Evolutionary conservation across 2,888 invertebrate genomes (phyloP).

Genomic region (Tetranychus piercei): DNA sequence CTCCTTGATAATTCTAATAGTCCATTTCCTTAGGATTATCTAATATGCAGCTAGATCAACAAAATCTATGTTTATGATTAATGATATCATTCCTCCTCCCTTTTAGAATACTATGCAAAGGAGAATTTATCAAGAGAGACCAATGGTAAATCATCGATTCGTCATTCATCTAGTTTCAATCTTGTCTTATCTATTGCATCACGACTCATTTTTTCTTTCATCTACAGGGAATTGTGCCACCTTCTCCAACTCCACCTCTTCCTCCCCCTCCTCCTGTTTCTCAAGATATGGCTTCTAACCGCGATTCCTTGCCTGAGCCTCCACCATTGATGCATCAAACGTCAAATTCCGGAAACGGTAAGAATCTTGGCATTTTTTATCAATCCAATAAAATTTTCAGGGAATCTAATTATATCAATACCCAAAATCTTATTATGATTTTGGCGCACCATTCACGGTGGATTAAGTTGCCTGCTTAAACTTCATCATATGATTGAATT

Average conservation of each 20-base stretch:
- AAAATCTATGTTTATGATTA: no score
- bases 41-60: no score
- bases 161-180: not conserved
- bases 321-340: not conserved
- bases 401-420: no score
- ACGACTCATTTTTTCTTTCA: constrained; percentile 74
- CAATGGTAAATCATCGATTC: not conserved
- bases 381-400: no score
- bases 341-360: not conserved
- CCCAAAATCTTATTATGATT: no score
- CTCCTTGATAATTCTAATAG: not conserved
- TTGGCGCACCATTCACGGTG: no score
- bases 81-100: not conserved
- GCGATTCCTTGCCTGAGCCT: not conserved
- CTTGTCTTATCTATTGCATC: constrained; percentile 27
- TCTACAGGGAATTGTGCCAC: constrained; percentile 31
- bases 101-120: not conserved
- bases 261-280: constrained; percentile 43
- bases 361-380: not conserved
- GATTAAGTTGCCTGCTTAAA: no score
- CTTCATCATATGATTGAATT: no score
- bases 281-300: constrained; percentile 1
- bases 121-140: not conserved
- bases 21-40: no score
- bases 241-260: constrained; percentile 46